These are phyloP conservation scores for Lepidurus arcticus DNA, from an alignment of 1,140 invertebrate genomes.

Conservation along the genomic window DNA sequence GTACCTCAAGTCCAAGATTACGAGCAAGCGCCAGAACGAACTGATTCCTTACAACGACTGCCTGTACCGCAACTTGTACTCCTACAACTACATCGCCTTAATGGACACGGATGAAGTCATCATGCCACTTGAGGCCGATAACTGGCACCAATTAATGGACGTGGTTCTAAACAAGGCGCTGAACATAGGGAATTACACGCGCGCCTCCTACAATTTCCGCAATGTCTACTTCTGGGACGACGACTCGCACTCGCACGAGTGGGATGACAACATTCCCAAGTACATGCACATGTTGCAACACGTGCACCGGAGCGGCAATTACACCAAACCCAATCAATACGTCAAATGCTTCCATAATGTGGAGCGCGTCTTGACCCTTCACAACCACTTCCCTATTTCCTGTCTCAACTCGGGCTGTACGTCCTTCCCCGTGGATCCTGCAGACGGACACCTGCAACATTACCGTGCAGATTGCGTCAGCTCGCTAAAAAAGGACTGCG, in stretches of 20 bases:
- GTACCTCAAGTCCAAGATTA: conserved; percentile 78
- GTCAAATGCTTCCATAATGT: conserved; percentile 93
- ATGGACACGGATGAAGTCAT: conserved; percentile 93
- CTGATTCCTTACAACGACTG: conserved; percentile 96
- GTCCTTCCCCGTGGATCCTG: conserved; percentile 74
- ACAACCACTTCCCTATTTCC: conserved; percentile 87
- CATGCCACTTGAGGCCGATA: conserved; percentile 71
- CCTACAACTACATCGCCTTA: conserved; percentile 82
- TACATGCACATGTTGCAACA: conserved; percentile 94
- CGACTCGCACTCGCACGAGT: conserved; percentile 69
- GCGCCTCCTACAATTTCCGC: conserved; percentile 80
- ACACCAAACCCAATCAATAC: conserved; percentile 87
- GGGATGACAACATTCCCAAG: conserved; percentile 73
- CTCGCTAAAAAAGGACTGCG: conserved; percentile 76
- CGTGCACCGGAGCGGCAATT: conserved; percentile 81
- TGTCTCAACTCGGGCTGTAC: conserved; percentile 79
- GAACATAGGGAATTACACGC: conserved; percentile 62
- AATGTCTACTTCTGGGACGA: conserved; percentile 94
- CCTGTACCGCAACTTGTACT: conserved; percentile 85
- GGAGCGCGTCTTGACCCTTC: conserved; percentile 76
- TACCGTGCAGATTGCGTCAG: conserved; percentile 88
- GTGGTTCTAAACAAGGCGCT: conserved; percentile 61
- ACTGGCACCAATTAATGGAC: conserved; percentile 75
- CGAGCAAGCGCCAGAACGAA: conserved; percentile 89
- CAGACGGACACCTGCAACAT: conserved; percentile 83